phyloP scores from a whole-genome alignment of 1,140 invertebrate genomes.

The Ganaspis sp. region DNA sequence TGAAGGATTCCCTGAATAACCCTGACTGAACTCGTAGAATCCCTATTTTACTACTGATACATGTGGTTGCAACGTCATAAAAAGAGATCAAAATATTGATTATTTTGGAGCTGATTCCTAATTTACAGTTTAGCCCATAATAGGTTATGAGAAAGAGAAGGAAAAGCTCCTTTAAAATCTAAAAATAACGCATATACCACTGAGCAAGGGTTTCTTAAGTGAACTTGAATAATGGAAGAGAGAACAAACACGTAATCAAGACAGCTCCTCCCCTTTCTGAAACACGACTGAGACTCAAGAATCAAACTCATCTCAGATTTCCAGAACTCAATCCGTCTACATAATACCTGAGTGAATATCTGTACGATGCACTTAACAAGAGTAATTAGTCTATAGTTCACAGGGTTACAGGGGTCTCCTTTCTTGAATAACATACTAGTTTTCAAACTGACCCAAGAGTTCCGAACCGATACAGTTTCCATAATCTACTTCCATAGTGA shows the following conservation, averaged over 20 bases:
- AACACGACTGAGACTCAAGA: background rate
- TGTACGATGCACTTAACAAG: background rate
- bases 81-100: too few species aligned
- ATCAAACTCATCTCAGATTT: background rate
- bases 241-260: background rate
- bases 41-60: too few species aligned
- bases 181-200: background rate
- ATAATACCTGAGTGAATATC: background rate
- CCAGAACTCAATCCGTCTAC: background rate
- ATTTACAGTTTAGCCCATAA: background rate
- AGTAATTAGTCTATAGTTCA: background rate
- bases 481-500: too few species aligned
- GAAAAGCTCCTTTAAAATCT: background rate
- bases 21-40: too few species aligned
- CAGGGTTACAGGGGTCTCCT: background rate
- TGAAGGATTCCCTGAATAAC: too few species aligned
- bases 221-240: too few species aligned
- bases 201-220: background rate
- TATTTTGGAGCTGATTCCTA: too few species aligned
- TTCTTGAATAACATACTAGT: background rate
- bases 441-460: too few species aligned
- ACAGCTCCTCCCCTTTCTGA: conserved; percentile 59
- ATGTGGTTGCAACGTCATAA: too few species aligned
- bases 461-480: too few species aligned
- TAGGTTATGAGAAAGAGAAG: background rate